phyloP scores from a whole-genome alignment of 2,797 vertebrate genomes.

The Rhynchonycteris naso region DNA sequence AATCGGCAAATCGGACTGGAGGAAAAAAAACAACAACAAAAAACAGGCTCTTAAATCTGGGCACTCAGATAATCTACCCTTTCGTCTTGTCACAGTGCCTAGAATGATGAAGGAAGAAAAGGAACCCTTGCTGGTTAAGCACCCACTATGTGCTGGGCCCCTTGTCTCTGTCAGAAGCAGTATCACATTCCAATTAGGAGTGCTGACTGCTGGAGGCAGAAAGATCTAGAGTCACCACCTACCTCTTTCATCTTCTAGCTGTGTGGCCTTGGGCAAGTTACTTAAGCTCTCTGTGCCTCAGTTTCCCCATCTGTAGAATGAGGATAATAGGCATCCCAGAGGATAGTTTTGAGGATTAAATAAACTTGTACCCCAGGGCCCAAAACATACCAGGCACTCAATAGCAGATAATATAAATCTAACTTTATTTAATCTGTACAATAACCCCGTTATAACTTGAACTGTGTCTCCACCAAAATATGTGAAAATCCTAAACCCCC shows the following conservation, averaged over 20 bases:
- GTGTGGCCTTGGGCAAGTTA: neutral
- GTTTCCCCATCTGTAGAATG: neutral
- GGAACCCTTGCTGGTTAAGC: neutral
- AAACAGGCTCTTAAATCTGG: slow-evolving; percentile 21
- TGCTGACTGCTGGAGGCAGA: neutral
- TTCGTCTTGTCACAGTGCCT: neutral
- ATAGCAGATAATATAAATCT: neutral
- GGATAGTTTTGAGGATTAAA: slow-evolving; percentile 32
- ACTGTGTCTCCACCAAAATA: neutral
- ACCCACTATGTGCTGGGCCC: neutral
- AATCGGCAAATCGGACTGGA: slow-evolving; percentile 15
- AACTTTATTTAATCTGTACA: neutral
- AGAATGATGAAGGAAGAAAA: neutral
- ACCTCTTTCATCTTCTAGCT: neutral
- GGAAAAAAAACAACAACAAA: neutral
- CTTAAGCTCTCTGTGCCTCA: neutral
- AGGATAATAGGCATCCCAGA: neutral
- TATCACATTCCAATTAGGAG: neutral
- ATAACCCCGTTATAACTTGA: neutral
- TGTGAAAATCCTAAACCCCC: neutral
- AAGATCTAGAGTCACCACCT: neutral
- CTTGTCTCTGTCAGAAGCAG: neutral
- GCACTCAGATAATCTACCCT: neutral
- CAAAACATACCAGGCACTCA: neutral
- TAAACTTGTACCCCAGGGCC: neutral